Evolutionary conservation across 2,888 invertebrate species (phyloP).

Genomic region (Oscheius onirici): DNA sequence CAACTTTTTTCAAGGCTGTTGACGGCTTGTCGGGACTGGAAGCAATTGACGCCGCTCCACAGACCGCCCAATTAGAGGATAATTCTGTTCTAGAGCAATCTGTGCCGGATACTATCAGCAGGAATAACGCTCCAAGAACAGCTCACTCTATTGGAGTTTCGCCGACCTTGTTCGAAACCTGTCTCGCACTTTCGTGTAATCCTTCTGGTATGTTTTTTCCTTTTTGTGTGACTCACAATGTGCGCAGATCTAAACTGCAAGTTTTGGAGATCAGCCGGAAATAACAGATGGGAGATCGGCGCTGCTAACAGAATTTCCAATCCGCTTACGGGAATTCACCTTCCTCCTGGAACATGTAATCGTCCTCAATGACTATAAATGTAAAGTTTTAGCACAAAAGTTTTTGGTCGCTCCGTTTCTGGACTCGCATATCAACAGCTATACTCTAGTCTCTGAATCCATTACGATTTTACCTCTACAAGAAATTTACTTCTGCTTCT

Average conservation of each 20-base stretch:
- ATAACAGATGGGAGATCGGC: conserved; percentile 63
- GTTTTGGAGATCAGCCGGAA: conserved; percentile 60
- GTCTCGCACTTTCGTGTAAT: conserved; percentile 56
- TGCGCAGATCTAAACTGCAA: conserved; percentile 55
- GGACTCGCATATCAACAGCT: conserved; percentile 51
- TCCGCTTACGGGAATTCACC: conserved; percentile 54
- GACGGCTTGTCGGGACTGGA: conserved; percentile 46
- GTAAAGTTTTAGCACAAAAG: conserved; percentile 46
- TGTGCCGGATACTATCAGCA: not conserved
- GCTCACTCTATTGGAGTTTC: conserved; percentile 15
- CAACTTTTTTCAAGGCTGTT: conserved; percentile 31
- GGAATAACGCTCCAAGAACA: not conserved
- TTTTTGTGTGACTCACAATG: not conserved
- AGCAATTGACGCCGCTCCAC: conserved; percentile 44
- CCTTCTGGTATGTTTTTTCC: conserved; percentile 43
- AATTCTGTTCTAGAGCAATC: conserved; percentile 16
- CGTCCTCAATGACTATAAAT: not conserved
- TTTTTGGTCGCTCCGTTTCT: conserved; percentile 54
- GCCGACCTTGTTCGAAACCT: conserved; percentile 52
- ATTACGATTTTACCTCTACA: conserved; percentile 44
- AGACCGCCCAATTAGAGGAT: conserved; percentile 33
- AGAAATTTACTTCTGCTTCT: conserved; percentile 63
- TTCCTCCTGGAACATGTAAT: conserved; percentile 55
- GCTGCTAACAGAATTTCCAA: conserved; percentile 53
- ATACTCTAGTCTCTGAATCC: conserved; percentile 51